Evolutionary conservation across 2,113 vertebrate species (phyloP).

Genomic region (Ceyx margarethae): DNA sequence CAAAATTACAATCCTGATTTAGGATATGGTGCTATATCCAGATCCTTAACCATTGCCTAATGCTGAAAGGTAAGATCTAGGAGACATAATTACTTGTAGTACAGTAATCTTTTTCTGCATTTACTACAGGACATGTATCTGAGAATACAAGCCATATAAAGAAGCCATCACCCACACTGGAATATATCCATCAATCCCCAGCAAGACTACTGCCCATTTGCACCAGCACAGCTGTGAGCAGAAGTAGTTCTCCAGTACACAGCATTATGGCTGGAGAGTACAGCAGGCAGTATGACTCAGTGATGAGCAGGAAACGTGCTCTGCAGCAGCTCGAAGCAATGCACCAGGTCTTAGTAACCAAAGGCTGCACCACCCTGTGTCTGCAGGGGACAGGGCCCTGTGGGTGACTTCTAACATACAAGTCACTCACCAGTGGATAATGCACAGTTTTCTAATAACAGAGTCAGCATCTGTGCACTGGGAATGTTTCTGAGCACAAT

Average conservation of each 20-base stretch:
- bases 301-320: background rate
- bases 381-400: background rate
- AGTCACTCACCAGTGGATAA: background rate
- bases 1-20: background rate
- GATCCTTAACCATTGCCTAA: background rate
- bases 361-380: background rate
- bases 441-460: slow-evolving; percentile 16
- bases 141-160: too few relatives aligned
- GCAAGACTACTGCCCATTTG: background rate
- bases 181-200: background rate
- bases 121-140: background rate
- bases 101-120: background rate
- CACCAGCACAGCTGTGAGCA: background rate
- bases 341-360: background rate
- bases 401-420: background rate
- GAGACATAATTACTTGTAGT: background rate
- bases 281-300: rapidly evolving
- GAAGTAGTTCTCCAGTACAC: background rate
- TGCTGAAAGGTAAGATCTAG: background rate
- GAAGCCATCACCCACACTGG: background rate
- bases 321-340: background rate
- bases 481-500: slow-evolving; percentile 5
- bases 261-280: background rate
- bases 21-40: background rate
- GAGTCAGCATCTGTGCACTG: background rate